Conservation (phyloP, 2,113 vertebrate species). For the Ranitomeya imitator region DNA sequence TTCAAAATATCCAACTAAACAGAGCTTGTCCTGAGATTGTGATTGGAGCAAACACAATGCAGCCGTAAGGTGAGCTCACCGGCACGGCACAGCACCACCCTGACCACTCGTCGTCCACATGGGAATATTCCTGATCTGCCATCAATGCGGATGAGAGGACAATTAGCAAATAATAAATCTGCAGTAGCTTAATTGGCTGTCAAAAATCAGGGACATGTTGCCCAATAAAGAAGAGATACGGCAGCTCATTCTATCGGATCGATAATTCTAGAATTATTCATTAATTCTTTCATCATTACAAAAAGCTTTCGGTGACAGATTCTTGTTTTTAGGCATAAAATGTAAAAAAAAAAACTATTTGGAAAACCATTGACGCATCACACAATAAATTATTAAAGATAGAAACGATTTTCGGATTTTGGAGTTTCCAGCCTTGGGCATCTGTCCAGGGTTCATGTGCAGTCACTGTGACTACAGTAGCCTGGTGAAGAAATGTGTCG, state of each 20-base stretch:
- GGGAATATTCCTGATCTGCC: not conserved
- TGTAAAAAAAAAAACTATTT: not conserved
- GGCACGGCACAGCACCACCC: too few relatives aligned
- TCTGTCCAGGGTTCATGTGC: not conserved
- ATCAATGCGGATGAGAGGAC: not conserved
- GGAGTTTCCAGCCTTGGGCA: not conserved
- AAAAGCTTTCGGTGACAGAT: not conserved
- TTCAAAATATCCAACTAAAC: not conserved
- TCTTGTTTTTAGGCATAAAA: not conserved
- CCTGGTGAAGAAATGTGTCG: not conserved
- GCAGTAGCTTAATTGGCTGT: not conserved
- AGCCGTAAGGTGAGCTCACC: not conserved
- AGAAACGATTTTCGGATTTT: not conserved
- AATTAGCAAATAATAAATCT: not conserved
- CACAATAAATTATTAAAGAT: not conserved
- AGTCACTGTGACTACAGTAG: constrained; percentile 3
- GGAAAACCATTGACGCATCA: not conserved
- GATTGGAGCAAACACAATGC: not conserved
- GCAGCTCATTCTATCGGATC: not conserved
- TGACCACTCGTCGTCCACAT: not conserved
- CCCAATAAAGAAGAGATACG: not conserved
- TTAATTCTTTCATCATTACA: not conserved
- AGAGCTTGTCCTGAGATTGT: not conserved
- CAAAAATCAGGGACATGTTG: not conserved
- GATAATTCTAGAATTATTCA: not conserved